These are phyloP conservation scores for Macquaria ambigua DNA, from an alignment of 2,113 vertebrate genomes.

Conservation along the genomic window DNA sequence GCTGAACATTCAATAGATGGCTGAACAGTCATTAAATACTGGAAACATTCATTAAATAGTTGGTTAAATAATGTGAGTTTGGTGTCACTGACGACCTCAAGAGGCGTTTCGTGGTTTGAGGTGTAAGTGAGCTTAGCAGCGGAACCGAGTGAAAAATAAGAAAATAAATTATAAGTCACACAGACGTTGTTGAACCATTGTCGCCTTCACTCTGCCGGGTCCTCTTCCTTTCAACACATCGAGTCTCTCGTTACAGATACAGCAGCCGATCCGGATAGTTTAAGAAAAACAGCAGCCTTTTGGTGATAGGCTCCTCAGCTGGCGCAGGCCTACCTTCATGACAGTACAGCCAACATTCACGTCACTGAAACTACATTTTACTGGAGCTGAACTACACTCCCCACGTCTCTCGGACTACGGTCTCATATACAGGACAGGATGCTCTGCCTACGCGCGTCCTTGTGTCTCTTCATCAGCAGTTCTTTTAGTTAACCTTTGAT, in stretches of 20 bases:
- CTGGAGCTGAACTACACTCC: conserved; percentile 65
- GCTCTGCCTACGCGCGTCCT: conserved; percentile 32
- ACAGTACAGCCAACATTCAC: conserved; percentile 78
- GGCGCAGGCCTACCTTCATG: conserved; percentile 33
- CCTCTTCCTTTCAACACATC: conserved; percentile 12
- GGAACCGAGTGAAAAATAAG: conserved; percentile 64
- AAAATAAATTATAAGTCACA: conserved; percentile 52
- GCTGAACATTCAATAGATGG: conserved; percentile 80
- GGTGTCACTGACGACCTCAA: conserved; percentile 69
- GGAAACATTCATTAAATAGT: conserved; percentile 79
- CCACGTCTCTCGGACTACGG: conserved; percentile 19
- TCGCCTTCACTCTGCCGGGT: conserved; percentile 28
- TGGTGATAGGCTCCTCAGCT: conserved; percentile 22
- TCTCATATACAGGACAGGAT: conserved; percentile 41
- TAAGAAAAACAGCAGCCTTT: conserved; percentile 47
- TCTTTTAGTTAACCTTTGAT: conserved; percentile 77
- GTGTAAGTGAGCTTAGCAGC: conserved; percentile 80
- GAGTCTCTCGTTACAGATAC: conserved; percentile 44
- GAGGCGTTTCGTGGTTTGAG: conserved; percentile 74
- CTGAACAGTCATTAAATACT: conserved; percentile 79
- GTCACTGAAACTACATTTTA: conserved; percentile 78
- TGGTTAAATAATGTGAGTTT: conserved; percentile 61
- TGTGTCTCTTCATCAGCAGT: conserved; percentile 52
- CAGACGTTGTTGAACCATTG: conserved; percentile 43
- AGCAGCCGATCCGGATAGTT: conserved; percentile 57